Base-by-base conservation (phyloP, 2,797 vertebrate species). In the Hephaestus fuliginosus region DNA sequence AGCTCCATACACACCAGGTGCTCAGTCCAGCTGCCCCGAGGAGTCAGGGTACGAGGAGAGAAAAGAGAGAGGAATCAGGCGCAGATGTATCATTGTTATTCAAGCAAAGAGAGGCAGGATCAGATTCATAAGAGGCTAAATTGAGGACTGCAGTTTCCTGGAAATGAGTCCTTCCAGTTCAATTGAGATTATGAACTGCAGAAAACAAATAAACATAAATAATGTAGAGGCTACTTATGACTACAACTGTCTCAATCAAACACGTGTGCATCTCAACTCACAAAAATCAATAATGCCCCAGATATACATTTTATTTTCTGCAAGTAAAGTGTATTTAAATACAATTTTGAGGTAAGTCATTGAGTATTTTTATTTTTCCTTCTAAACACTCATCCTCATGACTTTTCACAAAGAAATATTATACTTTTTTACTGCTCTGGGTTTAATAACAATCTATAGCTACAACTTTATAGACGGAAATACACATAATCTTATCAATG, bases 41-140 rank as follows among this genome's bases (percentile, higher is more conserved):
- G 62, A 66, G 55, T 12, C 49, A 65, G 58, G 44, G 56, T 67
- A 65, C 30, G 33, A 65, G 62, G 53, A 61, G 57, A 81, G 33
- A 80, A 65, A 49, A 63, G 48, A 74, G 55, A 78, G 61, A 65
- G 15, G 71, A 86, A 89, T 89, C 77, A 85, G 74, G 67, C 71
- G 83, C 84, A 90, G 76, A 88, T 87, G 88, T 83, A 71, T 85
- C 65, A 89, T 88, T 91, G 74, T 81, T 76, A 90, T 83, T 91
- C 80, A 82, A 86, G 76, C 78, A 91, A 67, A 83, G 70, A 86
- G 62, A 88, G 78, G 83, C 55, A 60, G 72, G 75, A 91, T 86
- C 51, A 41, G 66, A 73, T 86, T 86, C 53, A 67, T 57, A 81
- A 65, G 39, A 79, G 69, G 33, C 51, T 80, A 77, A 79, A 80